A percentile compares a stretch with the other conserved stretches of the same genome.
These are phyloP conservation scores for Antrozous pallidus DNA, from an alignment of 2,797 vertebrate genomes.

Conservation along the genomic window DNA sequence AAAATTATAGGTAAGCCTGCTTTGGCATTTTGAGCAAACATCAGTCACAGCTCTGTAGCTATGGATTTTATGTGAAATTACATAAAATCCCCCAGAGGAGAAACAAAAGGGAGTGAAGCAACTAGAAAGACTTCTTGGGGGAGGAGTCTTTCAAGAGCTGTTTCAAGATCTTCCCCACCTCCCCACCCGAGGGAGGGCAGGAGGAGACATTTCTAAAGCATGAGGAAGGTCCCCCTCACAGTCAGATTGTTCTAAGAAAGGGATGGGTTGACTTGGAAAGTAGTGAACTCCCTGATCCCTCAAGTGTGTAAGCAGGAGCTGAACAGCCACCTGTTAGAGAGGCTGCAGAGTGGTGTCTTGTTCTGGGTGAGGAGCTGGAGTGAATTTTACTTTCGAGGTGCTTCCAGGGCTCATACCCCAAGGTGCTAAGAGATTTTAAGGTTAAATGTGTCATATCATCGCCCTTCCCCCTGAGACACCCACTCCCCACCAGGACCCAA, in stretches of 20 bases:
- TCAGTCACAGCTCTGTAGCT: constrained; percentile 30
- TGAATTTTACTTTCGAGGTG: neutral
- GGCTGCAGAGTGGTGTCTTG: neutral
- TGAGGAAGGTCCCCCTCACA: too few species aligned
- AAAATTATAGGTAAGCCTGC: constrained; percentile 55
- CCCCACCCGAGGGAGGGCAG: neutral
- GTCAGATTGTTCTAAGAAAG: neutral
- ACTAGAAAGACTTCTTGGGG: neutral
- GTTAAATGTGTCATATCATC: neutral
- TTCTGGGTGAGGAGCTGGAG: neutral
- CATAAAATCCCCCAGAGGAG: neutral
- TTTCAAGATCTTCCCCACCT: neutral
- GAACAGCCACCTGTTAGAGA: neutral
- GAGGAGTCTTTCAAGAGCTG: neutral
- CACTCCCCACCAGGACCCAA: neutral
- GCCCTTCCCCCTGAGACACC: neutral
- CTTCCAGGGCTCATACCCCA: neutral
- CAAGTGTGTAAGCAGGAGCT: neutral
- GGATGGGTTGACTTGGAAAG: neutral
- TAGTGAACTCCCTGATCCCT: neutral
- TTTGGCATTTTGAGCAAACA: constrained; percentile 42
- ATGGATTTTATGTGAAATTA: constrained; percentile 45
- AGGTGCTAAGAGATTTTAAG: neutral
- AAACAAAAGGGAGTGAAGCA: neutral
- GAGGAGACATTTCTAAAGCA: neutral